A percentile compares a stretch with the other conserved stretches of the same genome.
Conservation (phyloP, 2,888 invertebrate genomes). For the Rhimphoctona megacephalus region DNA sequence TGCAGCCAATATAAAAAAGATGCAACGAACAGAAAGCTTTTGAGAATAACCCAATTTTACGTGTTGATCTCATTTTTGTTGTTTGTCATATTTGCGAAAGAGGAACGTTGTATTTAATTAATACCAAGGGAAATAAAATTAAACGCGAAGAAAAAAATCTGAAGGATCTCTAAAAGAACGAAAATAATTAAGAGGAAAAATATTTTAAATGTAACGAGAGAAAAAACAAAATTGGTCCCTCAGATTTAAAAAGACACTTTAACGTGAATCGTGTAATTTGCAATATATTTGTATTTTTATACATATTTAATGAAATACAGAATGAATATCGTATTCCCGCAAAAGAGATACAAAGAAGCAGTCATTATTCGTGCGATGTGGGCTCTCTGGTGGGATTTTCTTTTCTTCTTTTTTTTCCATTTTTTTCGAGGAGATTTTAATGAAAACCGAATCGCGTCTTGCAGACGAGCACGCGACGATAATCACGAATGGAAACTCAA, state of each 20-base stretch:
- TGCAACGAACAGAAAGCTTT: background rate
- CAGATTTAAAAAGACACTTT: constrained; percentile 19
- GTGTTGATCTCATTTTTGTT: background rate
- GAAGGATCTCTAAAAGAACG: background rate
- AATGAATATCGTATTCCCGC: constrained; percentile 44
- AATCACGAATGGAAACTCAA: constrained; percentile 50
- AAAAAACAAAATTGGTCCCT: constrained; percentile 42
- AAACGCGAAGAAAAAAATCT: background rate
- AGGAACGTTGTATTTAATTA: background rate
- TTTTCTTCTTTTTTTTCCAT: background rate
- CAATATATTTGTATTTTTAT: background rate
- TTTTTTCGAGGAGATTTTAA: constrained; percentile 28
- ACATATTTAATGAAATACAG: constrained; percentile 6
- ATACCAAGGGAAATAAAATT: background rate
- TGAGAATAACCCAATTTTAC: background rate
- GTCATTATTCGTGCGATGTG: constrained; percentile 31
- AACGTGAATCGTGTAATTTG: constrained; percentile 16
- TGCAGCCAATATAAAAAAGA: background rate
- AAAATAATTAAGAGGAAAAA: constrained; percentile 29
- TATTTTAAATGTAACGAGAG: constrained; percentile 25
- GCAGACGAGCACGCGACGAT: constrained; percentile 21
- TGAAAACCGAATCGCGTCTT: constrained; percentile 47
- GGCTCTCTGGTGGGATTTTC: constrained; percentile 10
- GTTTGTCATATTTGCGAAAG: background rate
- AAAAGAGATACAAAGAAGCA: constrained; percentile 11